A percentile compares a stretch with the other conserved stretches of the same genome.
phyloP scores from a whole-genome alignment of 2,113 vertebrate species.

The Cisticola juncidis region DNA sequence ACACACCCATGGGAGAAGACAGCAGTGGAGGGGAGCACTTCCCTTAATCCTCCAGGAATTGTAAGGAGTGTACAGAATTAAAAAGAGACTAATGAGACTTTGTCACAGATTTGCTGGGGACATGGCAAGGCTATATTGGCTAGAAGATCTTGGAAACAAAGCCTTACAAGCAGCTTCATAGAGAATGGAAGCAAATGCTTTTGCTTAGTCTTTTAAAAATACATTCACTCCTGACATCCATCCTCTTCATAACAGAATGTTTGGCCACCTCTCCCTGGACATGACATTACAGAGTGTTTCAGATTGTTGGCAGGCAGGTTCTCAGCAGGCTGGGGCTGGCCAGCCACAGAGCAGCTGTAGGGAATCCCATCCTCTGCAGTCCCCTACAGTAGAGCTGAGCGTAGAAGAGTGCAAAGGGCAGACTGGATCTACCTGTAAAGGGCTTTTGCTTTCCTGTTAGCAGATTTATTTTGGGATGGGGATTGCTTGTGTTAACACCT shows the following conservation, averaged over 20 bases:
- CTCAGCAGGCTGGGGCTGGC: not conserved
- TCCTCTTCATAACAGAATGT: not conserved
- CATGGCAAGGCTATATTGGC: not conserved
- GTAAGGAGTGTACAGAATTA: not conserved
- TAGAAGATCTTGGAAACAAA: not conserved
- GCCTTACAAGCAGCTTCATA: not conserved
- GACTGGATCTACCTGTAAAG: not conserved
- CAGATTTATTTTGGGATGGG: conserved; percentile 37
- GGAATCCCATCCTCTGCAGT: not conserved
- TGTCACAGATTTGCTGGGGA: not conserved
- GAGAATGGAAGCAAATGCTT: not conserved
- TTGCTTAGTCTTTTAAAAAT: not conserved
- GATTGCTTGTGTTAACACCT: not conserved
- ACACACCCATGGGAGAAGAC: not conserved
- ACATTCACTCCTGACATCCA: not conserved
- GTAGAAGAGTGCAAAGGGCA: not conserved
- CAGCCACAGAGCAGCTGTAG: not conserved
- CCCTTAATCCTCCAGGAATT: not conserved
- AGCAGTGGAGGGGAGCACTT: not conserved
- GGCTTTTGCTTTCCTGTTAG: not conserved
- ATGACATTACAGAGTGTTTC: not conserved
- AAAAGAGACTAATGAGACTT: not conserved
- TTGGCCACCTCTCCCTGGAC: not conserved
- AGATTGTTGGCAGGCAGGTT: not conserved
- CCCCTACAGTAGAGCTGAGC: not conserved